Evolutionary conservation across 23 tunicate species (phyloP).

Genomic region (Halocynthia aurantium): DNA sequence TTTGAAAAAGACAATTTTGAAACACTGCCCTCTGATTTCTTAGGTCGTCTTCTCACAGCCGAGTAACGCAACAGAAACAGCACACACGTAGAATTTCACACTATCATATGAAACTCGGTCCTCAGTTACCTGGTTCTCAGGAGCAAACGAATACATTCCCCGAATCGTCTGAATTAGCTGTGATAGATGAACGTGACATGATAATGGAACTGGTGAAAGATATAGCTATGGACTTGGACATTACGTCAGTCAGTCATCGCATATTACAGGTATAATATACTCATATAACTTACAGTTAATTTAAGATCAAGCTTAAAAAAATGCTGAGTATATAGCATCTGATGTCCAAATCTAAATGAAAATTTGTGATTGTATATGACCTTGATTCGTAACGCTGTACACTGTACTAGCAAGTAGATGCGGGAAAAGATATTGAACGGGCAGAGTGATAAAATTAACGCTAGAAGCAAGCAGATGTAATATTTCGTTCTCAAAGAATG

Average conservation of each 20-base stretch:
- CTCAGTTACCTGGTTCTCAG: constrained; percentile 2
- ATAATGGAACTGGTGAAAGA: constrained; percentile 90
- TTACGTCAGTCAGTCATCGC: constrained; percentile 86
- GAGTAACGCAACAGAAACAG: neutral
- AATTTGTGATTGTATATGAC: no score
- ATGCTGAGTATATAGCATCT: neutral
- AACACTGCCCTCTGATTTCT: no score
- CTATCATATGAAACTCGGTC: constrained; percentile 31
- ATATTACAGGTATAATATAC: constrained; percentile 56
- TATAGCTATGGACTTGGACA: constrained; percentile 87
- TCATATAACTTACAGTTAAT: neutral
- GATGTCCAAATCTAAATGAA: no score
- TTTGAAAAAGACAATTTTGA: no score
- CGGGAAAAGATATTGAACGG: no score
- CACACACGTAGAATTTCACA: constrained; percentile 67
- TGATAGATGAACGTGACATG: constrained; percentile 96
- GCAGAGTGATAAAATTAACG: no score
- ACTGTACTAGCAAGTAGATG: no score
- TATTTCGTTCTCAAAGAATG: no score
- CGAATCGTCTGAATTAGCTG: neutral
- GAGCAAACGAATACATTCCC: neutral
- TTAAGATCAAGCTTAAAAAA: neutral
- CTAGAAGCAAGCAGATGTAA: no score
- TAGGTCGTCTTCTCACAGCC: constrained; percentile 6
- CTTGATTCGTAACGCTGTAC: no score